Percentiles rank a stretch among this genome's conserved stretches.
Conservation (phyloP, 2,797 vertebrate genomes). For the Sebastes itinus region DNA sequence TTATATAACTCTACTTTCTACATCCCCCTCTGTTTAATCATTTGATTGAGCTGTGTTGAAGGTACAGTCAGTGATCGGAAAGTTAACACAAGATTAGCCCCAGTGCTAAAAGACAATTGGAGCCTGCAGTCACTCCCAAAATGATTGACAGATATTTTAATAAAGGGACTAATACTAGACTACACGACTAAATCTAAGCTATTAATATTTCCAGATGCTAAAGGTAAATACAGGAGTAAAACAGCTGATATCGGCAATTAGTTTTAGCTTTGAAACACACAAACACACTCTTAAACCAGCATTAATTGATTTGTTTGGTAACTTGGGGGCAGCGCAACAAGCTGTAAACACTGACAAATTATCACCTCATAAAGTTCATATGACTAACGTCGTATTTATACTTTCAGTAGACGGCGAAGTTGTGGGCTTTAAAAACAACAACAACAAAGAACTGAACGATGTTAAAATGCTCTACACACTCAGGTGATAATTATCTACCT, state of each 20-base stretch:
- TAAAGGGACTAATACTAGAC: not conserved
- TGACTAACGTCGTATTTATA: not conserved
- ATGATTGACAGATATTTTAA: constrained; percentile 11
- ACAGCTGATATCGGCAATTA: not conserved
- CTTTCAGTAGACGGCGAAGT: not conserved
- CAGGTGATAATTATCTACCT: not conserved
- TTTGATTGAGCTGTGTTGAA: not conserved
- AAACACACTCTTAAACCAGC: not conserved
- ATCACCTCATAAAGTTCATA: not conserved
- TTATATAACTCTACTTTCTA: constrained; percentile 5
- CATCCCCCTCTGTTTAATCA: constrained; percentile 12
- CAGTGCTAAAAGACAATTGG: not conserved
- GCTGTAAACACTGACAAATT: not conserved
- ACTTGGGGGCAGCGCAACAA: not conserved
- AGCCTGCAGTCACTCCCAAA: not conserved
- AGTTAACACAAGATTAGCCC: constrained; percentile 23
- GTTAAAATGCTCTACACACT: not conserved
- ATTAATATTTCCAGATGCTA: not conserved
- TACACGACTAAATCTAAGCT: not conserved
- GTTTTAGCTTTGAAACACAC: not conserved
- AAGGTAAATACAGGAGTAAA: not conserved
- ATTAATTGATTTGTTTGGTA: not conserved
- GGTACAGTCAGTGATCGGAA: constrained; percentile 21
- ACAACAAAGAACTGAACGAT: not conserved
- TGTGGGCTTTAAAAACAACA: not conserved